Percentiles rank a stretch among this genome's conserved stretches.
phyloP scores from a whole-genome alignment of 2,888 invertebrate genomes.

The Octonoba sinensis region DNA sequence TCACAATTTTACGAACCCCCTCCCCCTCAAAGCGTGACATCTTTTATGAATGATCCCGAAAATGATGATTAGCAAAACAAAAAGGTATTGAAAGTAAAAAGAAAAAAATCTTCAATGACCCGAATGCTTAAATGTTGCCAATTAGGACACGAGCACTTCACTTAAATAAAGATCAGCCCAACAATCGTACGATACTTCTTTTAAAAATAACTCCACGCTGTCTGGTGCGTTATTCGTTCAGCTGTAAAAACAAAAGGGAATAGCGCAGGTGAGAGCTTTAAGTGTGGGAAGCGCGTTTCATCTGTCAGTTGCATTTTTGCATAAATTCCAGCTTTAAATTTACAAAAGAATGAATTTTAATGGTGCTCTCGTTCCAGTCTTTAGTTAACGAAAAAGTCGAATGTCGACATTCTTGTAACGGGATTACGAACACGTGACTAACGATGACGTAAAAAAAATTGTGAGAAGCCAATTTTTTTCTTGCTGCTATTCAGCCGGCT shows the following conservation, averaged over 20 bases:
- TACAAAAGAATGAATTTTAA: too few relatives aligned
- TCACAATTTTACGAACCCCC: too few relatives aligned
- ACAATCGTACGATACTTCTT: slow-evolving; percentile 8
- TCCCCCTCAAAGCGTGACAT: too few relatives aligned
- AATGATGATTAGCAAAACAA: too few relatives aligned
- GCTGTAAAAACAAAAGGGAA: not conserved
- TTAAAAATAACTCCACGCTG: slow-evolving; percentile 20
- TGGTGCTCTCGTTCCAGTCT: too few relatives aligned
- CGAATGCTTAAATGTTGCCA: slow-evolving; percentile 3
- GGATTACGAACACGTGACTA: not conserved
- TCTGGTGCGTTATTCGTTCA: not conserved
- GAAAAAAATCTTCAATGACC: slow-evolving; percentile 1
- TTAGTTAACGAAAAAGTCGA: too few relatives aligned
- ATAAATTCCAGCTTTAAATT: too few relatives aligned
- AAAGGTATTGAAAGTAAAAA: not conserved
- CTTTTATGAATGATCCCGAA: too few relatives aligned
- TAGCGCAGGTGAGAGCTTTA: not conserved
- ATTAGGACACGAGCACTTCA: slow-evolving; percentile 17
- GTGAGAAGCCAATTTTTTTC: slow-evolving; percentile 24
- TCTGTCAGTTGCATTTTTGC: not conserved
- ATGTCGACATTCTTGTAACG: too few relatives aligned
- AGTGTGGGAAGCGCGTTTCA: not conserved
- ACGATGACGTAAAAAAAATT: slow-evolving; percentile 9
- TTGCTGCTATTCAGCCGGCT: not conserved
- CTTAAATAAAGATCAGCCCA: slow-evolving; percentile 5